Conservation (phyloP, 1,140 invertebrate species). For the Leptinotarsa defecta region DNA sequence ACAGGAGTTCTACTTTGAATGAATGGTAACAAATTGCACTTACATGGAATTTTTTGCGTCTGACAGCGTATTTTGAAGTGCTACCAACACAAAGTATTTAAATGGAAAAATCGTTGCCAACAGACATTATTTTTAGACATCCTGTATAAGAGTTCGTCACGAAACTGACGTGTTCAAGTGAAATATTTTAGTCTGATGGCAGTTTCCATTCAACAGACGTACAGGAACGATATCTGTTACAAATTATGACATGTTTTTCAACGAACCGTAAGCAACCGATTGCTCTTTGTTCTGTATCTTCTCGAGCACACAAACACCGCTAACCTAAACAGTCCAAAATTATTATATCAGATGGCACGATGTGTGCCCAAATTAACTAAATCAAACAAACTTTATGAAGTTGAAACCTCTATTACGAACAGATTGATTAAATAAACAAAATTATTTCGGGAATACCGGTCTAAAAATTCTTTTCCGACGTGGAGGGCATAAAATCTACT, state of each 20-base stretch:
- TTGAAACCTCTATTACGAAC: not conserved
- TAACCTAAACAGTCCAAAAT: not conserved
- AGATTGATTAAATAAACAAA: constrained; percentile 2
- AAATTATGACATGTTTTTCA: not conserved
- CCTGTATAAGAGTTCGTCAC: too few relatives aligned
- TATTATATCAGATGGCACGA: not conserved
- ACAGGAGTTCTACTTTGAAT: too few relatives aligned
- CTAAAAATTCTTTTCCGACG: not conserved
- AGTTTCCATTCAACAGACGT: too few relatives aligned
- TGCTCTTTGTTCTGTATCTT: not conserved
- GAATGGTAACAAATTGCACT: too few relatives aligned
- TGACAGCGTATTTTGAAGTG: too few relatives aligned
- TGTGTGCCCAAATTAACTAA: not conserved
- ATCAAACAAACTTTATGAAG: constrained; percentile 3
- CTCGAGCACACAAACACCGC: not conserved
- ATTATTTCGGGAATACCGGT: constrained; percentile 5
- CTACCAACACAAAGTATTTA: too few relatives aligned
- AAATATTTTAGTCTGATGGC: too few relatives aligned
- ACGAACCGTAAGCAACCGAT: too few relatives aligned
- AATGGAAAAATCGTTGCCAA: too few relatives aligned
- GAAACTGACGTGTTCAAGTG: too few relatives aligned
- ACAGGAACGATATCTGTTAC: not conserved
- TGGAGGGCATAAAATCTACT: not conserved
- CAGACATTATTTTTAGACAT: too few relatives aligned
- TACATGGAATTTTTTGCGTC: too few relatives aligned